Conservation (phyloP, 2,113 vertebrate genomes). For the Sturnus vulgaris region DNA sequence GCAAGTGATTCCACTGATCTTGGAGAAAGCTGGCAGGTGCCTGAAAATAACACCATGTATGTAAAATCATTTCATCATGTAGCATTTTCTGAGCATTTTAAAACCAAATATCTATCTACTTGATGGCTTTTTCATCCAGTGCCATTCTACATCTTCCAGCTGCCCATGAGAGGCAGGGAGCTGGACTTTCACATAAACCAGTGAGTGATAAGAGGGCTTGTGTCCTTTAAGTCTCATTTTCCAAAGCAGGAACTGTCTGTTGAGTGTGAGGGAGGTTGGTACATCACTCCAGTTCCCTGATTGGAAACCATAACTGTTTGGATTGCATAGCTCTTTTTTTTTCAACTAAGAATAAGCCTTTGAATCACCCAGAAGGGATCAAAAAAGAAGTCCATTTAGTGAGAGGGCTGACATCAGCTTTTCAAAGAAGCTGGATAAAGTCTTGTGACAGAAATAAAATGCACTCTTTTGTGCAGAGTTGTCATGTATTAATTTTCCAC, state of each 20-base stretch:
- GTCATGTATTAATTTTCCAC: not conserved
- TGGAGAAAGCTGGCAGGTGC: constrained; percentile 86
- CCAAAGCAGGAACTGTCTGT: not conserved
- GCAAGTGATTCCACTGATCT: constrained; percentile 76
- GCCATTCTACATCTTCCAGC: not conserved
- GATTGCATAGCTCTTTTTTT: not conserved
- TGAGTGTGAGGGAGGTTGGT: not conserved
- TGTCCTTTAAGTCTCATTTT: not conserved
- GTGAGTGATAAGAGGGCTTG: not conserved
- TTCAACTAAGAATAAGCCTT: not conserved
- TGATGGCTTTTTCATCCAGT: not conserved
- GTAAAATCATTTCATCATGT: constrained; percentile 34
- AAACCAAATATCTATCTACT: not conserved
- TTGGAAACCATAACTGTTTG: not conserved
- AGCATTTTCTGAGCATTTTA: not conserved
- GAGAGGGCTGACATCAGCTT: not conserved
- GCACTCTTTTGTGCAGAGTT: not conserved
- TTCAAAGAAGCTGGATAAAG: not conserved
- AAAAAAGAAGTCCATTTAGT: not conserved
- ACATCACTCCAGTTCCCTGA: not conserved
- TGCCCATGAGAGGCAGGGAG: not conserved
- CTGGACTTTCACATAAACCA: not conserved
- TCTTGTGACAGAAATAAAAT: constrained; percentile 18
- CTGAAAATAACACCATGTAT: constrained; percentile 77
- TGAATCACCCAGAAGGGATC: not conserved